Percentiles rank a stretch among this genome's conserved stretches.
Conservation (phyloP, 2,797 vertebrate genomes). For the Gymnoscopelus braueri region DNA sequence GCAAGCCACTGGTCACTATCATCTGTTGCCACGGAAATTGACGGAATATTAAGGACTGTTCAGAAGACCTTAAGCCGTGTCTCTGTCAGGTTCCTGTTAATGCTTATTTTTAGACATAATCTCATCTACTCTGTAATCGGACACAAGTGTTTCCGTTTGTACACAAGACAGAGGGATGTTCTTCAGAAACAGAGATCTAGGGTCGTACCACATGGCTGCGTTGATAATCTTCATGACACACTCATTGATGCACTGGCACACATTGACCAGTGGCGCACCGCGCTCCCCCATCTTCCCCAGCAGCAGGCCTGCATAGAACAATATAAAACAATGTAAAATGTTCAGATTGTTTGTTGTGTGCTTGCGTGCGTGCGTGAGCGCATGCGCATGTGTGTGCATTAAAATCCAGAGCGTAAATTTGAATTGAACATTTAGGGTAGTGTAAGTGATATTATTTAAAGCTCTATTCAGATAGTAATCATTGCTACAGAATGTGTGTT, state of each 20-base stretch:
- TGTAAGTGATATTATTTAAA: background rate
- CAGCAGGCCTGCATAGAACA: constrained; percentile 80
- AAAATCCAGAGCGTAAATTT: no score
- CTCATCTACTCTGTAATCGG: constrained; percentile 27
- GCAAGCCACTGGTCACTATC: background rate
- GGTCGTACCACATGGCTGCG: constrained; percentile 86
- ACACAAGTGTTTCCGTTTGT: background rate
- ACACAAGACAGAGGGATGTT: background rate
- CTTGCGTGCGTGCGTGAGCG: background rate
- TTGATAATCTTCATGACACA: constrained; percentile 93
- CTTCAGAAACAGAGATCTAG: background rate
- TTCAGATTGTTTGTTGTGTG: background rate
- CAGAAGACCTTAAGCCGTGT: background rate
- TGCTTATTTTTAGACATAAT: constrained; percentile 62
- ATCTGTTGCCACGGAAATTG: constrained; percentile 8
- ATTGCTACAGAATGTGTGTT: background rate
- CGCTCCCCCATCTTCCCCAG: constrained; percentile 90
- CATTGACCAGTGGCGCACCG: constrained; percentile 86
- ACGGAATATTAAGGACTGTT: constrained; percentile 18
- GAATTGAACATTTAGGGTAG: no score
- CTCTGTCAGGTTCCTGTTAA: background rate
- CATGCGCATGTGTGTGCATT: background rate
- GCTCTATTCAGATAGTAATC: background rate
- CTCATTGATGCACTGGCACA: constrained; percentile 91
- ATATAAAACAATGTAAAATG: constrained; percentile 1